Evolutionary conservation across 2,797 vertebrate genomes (phyloP), one percentile per base, ranked within the genome.

Genomic region (Pogonophryne albipinna): DNA sequence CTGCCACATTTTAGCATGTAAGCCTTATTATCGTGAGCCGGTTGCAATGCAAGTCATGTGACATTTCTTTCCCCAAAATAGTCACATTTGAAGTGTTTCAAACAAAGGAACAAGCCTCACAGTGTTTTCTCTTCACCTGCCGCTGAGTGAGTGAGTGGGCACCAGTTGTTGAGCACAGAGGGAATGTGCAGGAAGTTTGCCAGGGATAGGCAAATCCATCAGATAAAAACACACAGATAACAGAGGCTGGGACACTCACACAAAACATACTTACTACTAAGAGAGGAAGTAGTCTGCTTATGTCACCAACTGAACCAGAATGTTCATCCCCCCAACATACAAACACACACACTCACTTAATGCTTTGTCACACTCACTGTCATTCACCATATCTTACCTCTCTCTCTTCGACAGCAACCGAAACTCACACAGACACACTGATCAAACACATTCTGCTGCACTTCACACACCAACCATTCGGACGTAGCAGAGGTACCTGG

Each of bases 151-250:
- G 16, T 62, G 68, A 73, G 16, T 62, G 63, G 47, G 41, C 50
- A 49, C 60, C 34, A 67, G 58, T 47, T 73, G 55, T 53, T 59
- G 63, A 61, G 64, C 53, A 63, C 55, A 66, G 17, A 66, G 66
- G 81, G 66, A 84, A 90, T 88, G 62, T 89, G 82, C 79, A 84
- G 76, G 84, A 82, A 84, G 80, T 86, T 87, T 82, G 84, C 76
- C 80, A 85, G 71, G 80, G 66, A 89, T 88, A 94, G 78, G 91
- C 93, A 95, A 96, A 96, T 95, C 52, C 27, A 66, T 34, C 42
- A 83, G 94, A 93, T 94, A 55, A 69, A 86, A 91, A 78, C 82
- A 80, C 53, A 45, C 44, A 82, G 88, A 91, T 90, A 92, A 65
- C 15, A 80, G 50, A 50, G 31, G 14, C 66, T 66, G 57, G 45